Percentiles rank a stretch among this genome's conserved stretches.
These are phyloP conservation scores for Apis dorsata DNA, from an alignment of 1,140 invertebrate genomes.

Conservation along the genomic window DNA sequence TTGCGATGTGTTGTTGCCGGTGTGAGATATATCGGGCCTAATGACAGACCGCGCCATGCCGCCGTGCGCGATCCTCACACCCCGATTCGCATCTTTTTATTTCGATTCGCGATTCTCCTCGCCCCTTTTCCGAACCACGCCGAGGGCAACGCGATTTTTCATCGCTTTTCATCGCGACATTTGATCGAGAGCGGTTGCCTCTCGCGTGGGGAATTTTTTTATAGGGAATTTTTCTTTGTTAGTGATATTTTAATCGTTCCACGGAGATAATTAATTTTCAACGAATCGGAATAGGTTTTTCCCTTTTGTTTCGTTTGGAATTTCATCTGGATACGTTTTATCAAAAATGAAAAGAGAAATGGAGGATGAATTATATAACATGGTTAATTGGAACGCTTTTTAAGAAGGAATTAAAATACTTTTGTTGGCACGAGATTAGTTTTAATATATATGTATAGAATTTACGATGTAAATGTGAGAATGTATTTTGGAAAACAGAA, in stretches of 20 bases:
- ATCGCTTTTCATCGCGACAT: background rate
- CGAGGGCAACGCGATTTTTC: background rate
- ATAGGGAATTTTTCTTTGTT: background rate
- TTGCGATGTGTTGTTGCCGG: constrained; percentile 64
- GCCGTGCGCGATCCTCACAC: constrained; percentile 49
- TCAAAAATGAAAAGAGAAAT: too few relatives aligned
- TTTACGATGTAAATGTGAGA: too few relatives aligned
- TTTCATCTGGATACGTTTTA: too few relatives aligned
- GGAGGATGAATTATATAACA: too few relatives aligned
- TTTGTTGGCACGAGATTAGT: too few relatives aligned
- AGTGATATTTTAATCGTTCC: background rate
- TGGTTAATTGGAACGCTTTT: too few relatives aligned
- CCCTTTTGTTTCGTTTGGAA: too few relatives aligned
- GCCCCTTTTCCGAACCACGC: background rate
- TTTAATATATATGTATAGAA: too few relatives aligned
- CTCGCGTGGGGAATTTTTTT: too few relatives aligned
- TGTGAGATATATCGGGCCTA: constrained; percentile 68
- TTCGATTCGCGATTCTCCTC: background rate
- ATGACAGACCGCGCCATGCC: constrained; percentile 60
- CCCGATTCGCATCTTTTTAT: background rate
- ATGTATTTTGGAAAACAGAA: too few relatives aligned
- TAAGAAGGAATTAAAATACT: too few relatives aligned
- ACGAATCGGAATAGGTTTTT: background rate
- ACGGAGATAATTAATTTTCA: background rate
- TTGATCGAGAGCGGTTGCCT: too few relatives aligned